Conservation (phyloP, 1,140 invertebrate species). For the Drosophila ananassae region DNA sequence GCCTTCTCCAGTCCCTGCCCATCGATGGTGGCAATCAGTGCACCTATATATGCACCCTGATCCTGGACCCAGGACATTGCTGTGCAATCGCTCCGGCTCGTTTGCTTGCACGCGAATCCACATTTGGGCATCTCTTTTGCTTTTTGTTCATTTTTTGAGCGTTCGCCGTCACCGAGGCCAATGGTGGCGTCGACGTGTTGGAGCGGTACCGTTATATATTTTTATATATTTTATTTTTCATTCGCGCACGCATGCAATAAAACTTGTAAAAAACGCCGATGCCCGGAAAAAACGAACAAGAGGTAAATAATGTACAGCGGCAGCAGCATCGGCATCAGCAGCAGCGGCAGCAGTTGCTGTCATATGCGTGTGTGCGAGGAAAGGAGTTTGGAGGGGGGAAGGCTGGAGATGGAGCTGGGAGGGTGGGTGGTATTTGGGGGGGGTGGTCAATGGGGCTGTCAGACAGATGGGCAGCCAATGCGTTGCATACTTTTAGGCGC, state of each 20-base stretch:
- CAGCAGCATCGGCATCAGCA: conserved; percentile 4
- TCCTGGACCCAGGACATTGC: conserved; percentile 52
- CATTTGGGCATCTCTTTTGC: conserved; percentile 81
- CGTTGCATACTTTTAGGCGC: conserved; percentile 78
- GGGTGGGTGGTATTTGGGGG: background rate
- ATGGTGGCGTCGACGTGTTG: conserved; percentile 60
- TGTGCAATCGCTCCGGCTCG: conserved; percentile 69
- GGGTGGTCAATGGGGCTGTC: conserved; percentile 17
- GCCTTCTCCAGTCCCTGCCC: background rate
- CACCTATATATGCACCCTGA: conserved; percentile 66
- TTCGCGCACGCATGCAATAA: conserved; percentile 82
- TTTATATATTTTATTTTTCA: conserved; percentile 83
- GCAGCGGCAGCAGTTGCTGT: background rate
- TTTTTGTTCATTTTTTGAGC: conserved; percentile 80
- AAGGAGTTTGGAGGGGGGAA: background rate
- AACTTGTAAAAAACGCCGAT: conserved; percentile 71
- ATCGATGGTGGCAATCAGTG: conserved; percentile 69
- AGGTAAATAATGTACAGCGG: conserved; percentile 78
- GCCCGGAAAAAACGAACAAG: conserved; percentile 73
- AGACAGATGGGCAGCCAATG: conserved; percentile 67
- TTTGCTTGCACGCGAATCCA: conserved; percentile 75
- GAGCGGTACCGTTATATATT: conserved; percentile 82
- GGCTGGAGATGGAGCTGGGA: background rate
- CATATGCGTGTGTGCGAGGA: conserved; percentile 5
- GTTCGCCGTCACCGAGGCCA: conserved; percentile 46